Base-by-base conservation (phyloP, 2,113 vertebrate species). In the Macrotus californicus region DNA sequence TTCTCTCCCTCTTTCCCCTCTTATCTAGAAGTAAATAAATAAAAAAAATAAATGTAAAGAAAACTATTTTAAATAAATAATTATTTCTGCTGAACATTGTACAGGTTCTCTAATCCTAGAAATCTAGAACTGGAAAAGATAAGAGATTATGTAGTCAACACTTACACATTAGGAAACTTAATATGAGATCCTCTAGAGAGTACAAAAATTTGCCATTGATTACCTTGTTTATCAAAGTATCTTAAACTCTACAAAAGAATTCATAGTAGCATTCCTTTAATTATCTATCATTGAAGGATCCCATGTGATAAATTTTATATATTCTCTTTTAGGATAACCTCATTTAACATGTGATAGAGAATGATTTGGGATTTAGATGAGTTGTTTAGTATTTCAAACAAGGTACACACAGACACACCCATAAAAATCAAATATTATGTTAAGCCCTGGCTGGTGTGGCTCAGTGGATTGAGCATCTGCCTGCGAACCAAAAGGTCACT, bases 281-380 rank as follows among this genome's bases (percentile, higher is more conserved):
- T 43, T 90, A 90, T 13, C 5, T 52, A 26, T 83, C 22, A 87
- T 89, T 43, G 46, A 50, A 89, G 1, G 87, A 61, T 79, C 67
- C 88, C 31, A 54, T 39, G 31, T 82, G 82, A 46, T 75, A 59
- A 64, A 90, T 70, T 87, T 91, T 94, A 69, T 46, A 26, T 93
- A 80, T 21, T 72, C 2, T 18, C 76, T 95, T 94, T 93, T 56
- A 96, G 76, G 72, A 88, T 87, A 16, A 85, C 52, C 61, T 84
- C 80, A 90, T 79, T 94, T 92, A 82, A 87, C 34, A 6, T 86
- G 59, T 70, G 91, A 64, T 77, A 76, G 26, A 59, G 48, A 77
- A 89, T 95, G 87, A 93, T 87, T 93, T 93, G 67, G n/a, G 39
- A 95, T 90, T 94, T 93, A 84, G 56, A 54, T 91, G 79, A 87